phyloP scores from a whole-genome alignment of 2,797 vertebrate species.

The Chaetodon trifasciatus region DNA sequence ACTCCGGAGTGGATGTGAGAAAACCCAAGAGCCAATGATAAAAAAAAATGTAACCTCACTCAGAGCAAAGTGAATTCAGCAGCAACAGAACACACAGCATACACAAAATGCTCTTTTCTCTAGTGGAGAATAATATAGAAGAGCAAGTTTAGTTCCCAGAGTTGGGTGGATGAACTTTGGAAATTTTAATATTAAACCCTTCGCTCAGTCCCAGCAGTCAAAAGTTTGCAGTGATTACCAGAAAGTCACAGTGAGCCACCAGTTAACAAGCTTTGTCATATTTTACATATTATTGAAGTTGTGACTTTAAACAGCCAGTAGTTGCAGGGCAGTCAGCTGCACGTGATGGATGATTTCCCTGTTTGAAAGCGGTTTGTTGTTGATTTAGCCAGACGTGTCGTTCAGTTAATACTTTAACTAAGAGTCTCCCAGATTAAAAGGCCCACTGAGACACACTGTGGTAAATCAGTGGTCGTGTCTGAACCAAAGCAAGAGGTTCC shows the following conservation, averaged over 20 bases:
- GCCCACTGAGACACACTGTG: not conserved
- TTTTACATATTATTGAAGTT: not conserved
- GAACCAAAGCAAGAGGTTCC: not conserved
- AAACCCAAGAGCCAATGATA: not conserved
- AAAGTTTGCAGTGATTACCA: not conserved
- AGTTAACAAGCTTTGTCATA: not conserved
- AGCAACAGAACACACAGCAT: slow-evolving; percentile 6
- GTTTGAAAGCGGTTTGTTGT: not conserved
- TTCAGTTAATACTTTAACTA: not conserved
- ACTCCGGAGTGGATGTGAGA: not conserved
- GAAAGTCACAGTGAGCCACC: not conserved
- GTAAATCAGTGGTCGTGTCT: not conserved
- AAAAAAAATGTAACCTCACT: not conserved
- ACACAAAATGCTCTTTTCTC: not conserved
- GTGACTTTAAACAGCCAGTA: not conserved
- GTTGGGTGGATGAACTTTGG: not conserved
- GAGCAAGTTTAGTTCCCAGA: not conserved
- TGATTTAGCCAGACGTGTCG: not conserved
- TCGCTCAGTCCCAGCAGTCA: too few species aligned
- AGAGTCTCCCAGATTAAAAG: not conserved
- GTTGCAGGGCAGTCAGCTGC: slow-evolving; percentile 5
- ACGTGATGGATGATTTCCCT: not conserved
- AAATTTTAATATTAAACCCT: not conserved
- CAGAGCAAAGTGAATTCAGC: slow-evolving; percentile 8
- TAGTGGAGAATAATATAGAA: not conserved